Conservation (phyloP, 2,888 invertebrate genomes). For the Acrobasis suavella region DNA sequence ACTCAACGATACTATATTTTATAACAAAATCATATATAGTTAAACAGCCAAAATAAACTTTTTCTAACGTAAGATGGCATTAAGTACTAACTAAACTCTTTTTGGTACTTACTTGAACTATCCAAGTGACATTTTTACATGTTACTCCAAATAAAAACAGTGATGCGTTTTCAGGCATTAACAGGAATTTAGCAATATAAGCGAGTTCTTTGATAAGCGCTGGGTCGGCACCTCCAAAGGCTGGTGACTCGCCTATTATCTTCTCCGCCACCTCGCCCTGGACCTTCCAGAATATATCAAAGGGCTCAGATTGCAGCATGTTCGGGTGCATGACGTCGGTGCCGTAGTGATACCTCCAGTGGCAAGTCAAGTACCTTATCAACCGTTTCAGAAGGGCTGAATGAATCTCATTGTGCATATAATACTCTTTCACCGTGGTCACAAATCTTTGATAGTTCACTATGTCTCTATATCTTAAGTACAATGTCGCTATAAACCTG, state of each 20-base stretch:
- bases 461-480: conserved; percentile 47
- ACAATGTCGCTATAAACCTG: conserved; percentile 48
- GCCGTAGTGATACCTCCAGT: conserved; percentile 66
- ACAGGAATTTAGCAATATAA: conserved; percentile 48
- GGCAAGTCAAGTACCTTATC: conserved; percentile 56
- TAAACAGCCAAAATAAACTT: too few relatives aligned
- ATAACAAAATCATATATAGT: too few relatives aligned
- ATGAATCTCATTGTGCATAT: conserved; percentile 52
- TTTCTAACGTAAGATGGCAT: too few relatives aligned
- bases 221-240: conserved; percentile 52
- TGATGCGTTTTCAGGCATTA: conserved; percentile 52
- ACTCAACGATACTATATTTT: too few relatives aligned
- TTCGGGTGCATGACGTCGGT: conserved; percentile 56
- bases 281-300: conserved; percentile 63
- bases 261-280: conserved; percentile 62
- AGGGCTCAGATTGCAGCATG: conserved; percentile 54
- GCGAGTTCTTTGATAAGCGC: conserved; percentile 57
- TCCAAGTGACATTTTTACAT: conserved; percentile 55
- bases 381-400: conserved; percentile 53
- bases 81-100: too few relatives aligned
- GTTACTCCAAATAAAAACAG: conserved; percentile 53
- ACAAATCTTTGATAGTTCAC: conserved; percentile 59
- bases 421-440: conserved; percentile 50
- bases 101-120: conserved; percentile 51
- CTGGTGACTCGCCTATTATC: conserved; percentile 50